phyloP scores from a whole-genome alignment of 1,140 invertebrate genomes.

The Gryllus bimaculatus region DNA sequence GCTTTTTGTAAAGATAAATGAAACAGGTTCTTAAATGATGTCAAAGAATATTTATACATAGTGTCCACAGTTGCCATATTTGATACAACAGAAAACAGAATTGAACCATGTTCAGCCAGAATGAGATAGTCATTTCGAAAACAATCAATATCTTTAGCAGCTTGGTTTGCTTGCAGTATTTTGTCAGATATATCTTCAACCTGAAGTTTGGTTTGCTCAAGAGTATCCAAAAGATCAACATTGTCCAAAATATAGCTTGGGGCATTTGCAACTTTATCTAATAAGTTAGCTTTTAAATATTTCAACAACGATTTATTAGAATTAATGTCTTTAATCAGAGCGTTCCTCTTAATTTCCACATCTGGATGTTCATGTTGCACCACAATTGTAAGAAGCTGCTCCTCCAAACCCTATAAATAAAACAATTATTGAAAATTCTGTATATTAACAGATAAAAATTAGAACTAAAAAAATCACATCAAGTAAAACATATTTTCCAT shows the following conservation, averaged over 20 bases:
- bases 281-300: constrained; percentile 69
- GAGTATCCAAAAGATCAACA: constrained; percentile 66
- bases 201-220: constrained; percentile 82
- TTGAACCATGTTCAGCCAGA: constrained; percentile 71
- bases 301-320: constrained; percentile 74
- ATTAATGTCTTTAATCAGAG: constrained; percentile 72
- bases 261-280: constrained; percentile 69
- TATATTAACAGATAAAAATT: background rate
- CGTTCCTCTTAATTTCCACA: constrained; percentile 75
- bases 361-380: constrained; percentile 73
- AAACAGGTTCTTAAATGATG: constrained; percentile 70
- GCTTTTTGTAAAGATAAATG: constrained; percentile 66
- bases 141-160: constrained; percentile 67
- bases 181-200: constrained; percentile 53
- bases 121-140: constrained; percentile 71
- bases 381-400: constrained; percentile 78
- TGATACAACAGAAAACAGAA: constrained; percentile 78
- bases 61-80: constrained; percentile 76
- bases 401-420: constrained; percentile 61
- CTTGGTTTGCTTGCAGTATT: constrained; percentile 57
- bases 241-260: constrained; percentile 88
- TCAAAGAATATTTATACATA: constrained; percentile 88
- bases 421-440: background rate
- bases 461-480: background rate
- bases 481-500: background rate